Evolutionary conservation across 2,888 invertebrate species (phyloP).

Genomic region (Metalampra italica): DNA sequence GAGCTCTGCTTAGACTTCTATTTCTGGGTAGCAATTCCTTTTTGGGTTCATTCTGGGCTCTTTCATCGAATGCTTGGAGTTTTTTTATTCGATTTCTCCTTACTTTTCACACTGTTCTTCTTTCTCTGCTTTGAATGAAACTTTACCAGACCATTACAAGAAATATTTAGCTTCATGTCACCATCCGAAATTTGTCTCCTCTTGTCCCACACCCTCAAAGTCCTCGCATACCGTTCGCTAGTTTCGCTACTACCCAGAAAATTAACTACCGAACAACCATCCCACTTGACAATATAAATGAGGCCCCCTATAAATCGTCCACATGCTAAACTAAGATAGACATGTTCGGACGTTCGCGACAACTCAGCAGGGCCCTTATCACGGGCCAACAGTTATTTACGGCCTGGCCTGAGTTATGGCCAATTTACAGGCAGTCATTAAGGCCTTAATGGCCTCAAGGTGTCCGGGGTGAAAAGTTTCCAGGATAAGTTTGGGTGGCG

Average conservation of each 20-base stretch:
- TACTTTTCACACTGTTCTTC: too few relatives aligned
- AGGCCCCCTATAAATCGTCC: constrained; percentile 53
- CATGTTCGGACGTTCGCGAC: constrained; percentile 62
- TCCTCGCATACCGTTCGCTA: not conserved
- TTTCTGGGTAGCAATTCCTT: too few relatives aligned
- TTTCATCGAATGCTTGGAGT: too few relatives aligned
- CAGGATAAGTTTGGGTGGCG: constrained; percentile 55
- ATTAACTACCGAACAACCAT: constrained; percentile 5
- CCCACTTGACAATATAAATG: constrained; percentile 33
- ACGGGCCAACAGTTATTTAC: constrained; percentile 69
- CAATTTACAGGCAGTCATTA: constrained; percentile 78
- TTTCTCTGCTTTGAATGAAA: too few relatives aligned
- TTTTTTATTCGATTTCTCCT: too few relatives aligned
- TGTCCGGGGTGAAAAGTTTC: constrained; percentile 67
- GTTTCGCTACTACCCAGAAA: not conserved
- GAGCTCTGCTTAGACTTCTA: too few relatives aligned
- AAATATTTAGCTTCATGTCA: too few relatives aligned
- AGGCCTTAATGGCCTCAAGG: constrained; percentile 74
- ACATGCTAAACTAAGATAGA: constrained; percentile 72
- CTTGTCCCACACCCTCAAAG: not conserved
- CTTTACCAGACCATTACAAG: too few relatives aligned
- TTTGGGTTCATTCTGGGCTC: too few relatives aligned
- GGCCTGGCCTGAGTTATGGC: constrained; percentile 71
- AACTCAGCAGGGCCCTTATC: constrained; percentile 74
- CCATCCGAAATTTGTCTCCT: not conserved